Base-by-base conservation (phyloP, 1,140 invertebrate species). In the Cataglyphis hispanica region DNA sequence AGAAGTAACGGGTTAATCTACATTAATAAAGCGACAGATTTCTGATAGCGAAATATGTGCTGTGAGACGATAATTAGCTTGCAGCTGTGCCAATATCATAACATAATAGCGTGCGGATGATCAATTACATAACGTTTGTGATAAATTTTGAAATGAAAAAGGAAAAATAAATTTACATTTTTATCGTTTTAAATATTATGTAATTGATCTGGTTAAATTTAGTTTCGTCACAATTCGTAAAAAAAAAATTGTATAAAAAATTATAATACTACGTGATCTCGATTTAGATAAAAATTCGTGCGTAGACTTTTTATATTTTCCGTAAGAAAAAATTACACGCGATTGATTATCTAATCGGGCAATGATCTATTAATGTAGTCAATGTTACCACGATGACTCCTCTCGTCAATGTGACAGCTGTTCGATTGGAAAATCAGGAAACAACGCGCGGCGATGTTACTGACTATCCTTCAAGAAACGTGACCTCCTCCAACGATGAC, bases 61-160 rank as follows among this genome's bases (percentile, higher is more conserved):
- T 67, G 46, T 58, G 60, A 81, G 22, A 27, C 22, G 61, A 77
- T 43, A 25, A 56, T 50, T 72, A 72, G 22, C 40, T 13, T 16
- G 22, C 76, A 80, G n/a, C 64, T 80, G 76, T 69, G 76, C 4
- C 37, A 72, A 83, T 81, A 70, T 81, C 43, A 11, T 58, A 27
- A 25, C 27, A 60, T 16, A 72, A 72, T 34, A 74, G 56, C 67
- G 13, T 43, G 34, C 53, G 60, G 19, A 37, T 72, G 77, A 19
- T 43, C 7, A 60, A 43, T 72, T 72, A 67, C 16, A 37, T 81
- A 72, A 74, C 1, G 1, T 46, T 40, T 4, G 50, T 6, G 25
- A 81, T 58, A 70, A 69, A 58, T 70, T 43, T 11, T 6, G 16
- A 72, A 50, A 60, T 81, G 27, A 70, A 46, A 43, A 2, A 19